Conservation (phyloP, 2,888 invertebrate species). For the Noctua fimbriata region DNA sequence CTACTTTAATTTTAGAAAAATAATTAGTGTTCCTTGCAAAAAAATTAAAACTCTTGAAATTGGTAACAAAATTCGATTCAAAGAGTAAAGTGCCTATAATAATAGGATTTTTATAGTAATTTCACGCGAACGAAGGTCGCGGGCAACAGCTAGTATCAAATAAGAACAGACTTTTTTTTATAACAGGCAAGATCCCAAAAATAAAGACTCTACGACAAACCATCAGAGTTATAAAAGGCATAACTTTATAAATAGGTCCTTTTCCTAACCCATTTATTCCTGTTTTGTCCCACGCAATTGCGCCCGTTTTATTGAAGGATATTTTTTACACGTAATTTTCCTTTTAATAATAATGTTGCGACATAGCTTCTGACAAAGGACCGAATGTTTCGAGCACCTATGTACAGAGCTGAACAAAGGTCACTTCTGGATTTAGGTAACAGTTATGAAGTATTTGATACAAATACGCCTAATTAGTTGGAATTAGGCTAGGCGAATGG, state of each 20-base stretch:
- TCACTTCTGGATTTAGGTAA: not conserved
- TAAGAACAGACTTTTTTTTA: not conserved
- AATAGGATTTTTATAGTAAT: too few species aligned
- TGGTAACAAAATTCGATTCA: too few species aligned
- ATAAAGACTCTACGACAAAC: not conserved
- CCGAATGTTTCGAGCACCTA: slow-evolving; percentile 26
- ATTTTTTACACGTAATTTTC: not conserved
- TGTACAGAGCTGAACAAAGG: slow-evolving; percentile 1
- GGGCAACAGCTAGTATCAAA: too few species aligned
- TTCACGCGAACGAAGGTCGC: too few species aligned
- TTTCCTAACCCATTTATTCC: not conserved
- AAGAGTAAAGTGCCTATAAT: too few species aligned
- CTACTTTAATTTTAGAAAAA: too few species aligned
- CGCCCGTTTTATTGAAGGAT: not conserved
- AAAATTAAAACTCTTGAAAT: too few species aligned
- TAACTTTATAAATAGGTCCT: not conserved
- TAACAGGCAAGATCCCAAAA: not conserved
- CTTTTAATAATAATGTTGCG: not conserved
- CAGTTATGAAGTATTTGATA: not conserved
- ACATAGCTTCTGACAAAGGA: slow-evolving; percentile 14
- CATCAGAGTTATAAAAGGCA: not conserved
- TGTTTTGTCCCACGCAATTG: slow-evolving; percentile 2
- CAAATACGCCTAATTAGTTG: too few species aligned
- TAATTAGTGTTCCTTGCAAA: too few species aligned
- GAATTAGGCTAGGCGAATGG: too few species aligned